Evolutionary conservation across 2,888 invertebrate genomes (phyloP).

Genomic region (Osmoderma eremita): DNA sequence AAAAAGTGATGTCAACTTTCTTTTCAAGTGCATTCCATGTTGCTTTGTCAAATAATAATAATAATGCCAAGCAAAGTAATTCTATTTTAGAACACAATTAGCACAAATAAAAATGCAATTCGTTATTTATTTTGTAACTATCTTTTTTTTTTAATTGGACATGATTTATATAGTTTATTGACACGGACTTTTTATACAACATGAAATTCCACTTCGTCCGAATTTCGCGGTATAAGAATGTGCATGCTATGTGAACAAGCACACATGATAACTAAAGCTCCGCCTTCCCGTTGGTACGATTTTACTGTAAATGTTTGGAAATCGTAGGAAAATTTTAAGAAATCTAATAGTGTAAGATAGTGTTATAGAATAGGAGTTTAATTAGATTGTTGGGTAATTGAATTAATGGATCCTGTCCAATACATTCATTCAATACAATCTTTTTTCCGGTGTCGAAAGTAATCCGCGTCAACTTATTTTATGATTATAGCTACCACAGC

Average conservation of each 20-base stretch:
- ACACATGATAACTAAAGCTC: too few relatives aligned
- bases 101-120: too few relatives aligned
- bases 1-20: conserved; percentile 10
- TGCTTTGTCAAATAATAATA: background rate
- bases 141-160: too few relatives aligned
- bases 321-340: background rate
- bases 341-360: background rate
- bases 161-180: too few relatives aligned
- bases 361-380: background rate
- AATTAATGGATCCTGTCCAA: conserved; percentile 17
- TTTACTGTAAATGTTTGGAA: background rate
- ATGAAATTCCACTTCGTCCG: too few relatives aligned
- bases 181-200: too few relatives aligned
- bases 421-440: background rate
- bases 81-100: too few relatives aligned
- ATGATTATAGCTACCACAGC: conserved; percentile 12
- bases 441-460: background rate
- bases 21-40: background rate
- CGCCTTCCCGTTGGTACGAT: background rate
- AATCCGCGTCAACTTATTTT: conserved; percentile 1
- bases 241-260: too few relatives aligned
- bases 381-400: background rate
- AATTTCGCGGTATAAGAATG: too few relatives aligned
- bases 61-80: too few relatives aligned
- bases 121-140: too few relatives aligned